Evolutionary conservation across 30 jellyfish, hydroid and myxozoan species (phyloP), one percentile per base, ranked within the genome.

Genomic region (Aurelia aurita complex sp. Pacific): DNA sequence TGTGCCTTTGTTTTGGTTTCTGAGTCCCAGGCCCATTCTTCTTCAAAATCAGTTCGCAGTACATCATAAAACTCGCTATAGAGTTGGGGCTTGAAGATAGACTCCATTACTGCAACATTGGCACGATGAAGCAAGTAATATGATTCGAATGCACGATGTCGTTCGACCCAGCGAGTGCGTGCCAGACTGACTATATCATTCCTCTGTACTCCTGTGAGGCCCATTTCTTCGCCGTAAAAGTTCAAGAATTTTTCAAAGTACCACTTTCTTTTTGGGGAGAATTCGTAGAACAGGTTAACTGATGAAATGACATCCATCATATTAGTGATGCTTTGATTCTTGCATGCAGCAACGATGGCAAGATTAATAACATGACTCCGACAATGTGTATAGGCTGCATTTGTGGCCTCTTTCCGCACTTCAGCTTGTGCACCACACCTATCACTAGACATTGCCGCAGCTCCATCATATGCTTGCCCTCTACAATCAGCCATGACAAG

Each of bases 391-490:
- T 67, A 64, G 32, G 74, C 74, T 67, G 90, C 82, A 67, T 80
- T 64, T 68, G 90, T 75, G 69, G 83, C 81, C 29, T 42, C 90
- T 67, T 67, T 55, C 75, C 75, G 57, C 38, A 80, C 75, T 52
- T 51, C 75, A 19, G 90, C 90, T 53, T 51, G 73, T 66, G 90
- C 82, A 50, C 83, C 61, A 19, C 81, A 54, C 9, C 60, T 46
- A 42, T 80, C 90, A 67, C 81, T 79, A 19, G 33, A 15, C 83
- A 80, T 80, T 40, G 83, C 90, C 46, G 82, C 74, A 65, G 81
- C 82, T 51, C 90, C 90, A 80, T 80, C 90, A 67, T 80, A 66
- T 65, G 90, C 82, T 80, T 80, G 83, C 18, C 83, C 81, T 53
- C 89, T 65, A 57, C 89, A 79, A 50, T 79, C 81, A 29, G 68